Conservation (phyloP, 2,113 vertebrate species). For the Corythaixoides concolor region DNA sequence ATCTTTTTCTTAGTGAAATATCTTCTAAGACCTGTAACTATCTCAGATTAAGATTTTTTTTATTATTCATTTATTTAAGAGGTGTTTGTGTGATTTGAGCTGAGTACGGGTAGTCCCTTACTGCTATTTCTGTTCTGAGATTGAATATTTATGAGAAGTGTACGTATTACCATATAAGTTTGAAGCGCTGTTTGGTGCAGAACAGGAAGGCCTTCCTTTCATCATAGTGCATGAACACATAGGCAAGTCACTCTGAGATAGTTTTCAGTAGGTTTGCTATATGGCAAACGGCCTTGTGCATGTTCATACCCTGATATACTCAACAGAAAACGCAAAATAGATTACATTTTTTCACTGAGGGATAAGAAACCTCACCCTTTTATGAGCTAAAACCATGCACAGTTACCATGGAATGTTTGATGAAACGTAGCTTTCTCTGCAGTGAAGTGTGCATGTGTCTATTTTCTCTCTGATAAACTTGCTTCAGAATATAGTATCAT, state of each 20-base stretch:
- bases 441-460: neutral
- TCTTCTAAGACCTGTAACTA: neutral
- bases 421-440: neutral
- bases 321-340: neutral
- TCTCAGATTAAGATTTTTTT: neutral
- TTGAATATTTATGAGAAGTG: neutral
- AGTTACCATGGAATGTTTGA: neutral
- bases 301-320: neutral
- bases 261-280: neutral
- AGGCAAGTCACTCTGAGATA: neutral
- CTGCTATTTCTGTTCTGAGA: neutral
- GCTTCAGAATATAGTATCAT: neutral
- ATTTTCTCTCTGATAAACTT: neutral
- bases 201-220: neutral
- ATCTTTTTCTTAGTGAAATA: neutral
- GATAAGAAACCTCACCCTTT: neutral
- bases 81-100: neutral
- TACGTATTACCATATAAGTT: too few relatives aligned
- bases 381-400: neutral
- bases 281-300: neutral
- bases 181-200: neutral
- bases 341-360: neutral
- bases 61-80: neutral
- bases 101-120: neutral
- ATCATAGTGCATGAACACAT: rapidly evolving